These are phyloP conservation scores for Galerucella nymphaeae DNA, from an alignment of 2,888 invertebrate genomes.

Conservation along the genomic window DNA sequence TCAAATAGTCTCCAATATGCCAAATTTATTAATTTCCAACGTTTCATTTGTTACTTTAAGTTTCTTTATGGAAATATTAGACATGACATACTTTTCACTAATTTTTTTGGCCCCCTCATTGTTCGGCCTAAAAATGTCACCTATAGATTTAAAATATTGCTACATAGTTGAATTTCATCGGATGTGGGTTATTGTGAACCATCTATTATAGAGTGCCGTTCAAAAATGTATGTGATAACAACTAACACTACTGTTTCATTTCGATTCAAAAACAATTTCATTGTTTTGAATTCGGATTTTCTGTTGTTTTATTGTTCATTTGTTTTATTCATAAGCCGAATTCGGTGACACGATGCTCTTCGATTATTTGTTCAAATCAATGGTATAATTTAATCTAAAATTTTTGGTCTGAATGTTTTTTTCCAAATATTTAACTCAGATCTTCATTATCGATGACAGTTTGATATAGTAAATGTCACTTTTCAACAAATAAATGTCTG, in stretches of 20 bases:
- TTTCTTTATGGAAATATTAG: no score
- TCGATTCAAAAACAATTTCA: slow-evolving; percentile 1
- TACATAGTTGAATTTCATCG: not conserved
- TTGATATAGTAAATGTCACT: no score
- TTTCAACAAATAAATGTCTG: no score
- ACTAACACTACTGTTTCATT: not conserved
- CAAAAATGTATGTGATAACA: not conserved
- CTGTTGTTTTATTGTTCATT: not conserved
- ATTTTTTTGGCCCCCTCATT: not conserved
- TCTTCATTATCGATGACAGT: no score
- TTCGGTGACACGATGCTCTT: not conserved
- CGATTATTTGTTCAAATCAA: not conserved
- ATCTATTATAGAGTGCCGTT: not conserved
- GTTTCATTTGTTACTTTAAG: no score
- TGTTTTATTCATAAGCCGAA: not conserved
- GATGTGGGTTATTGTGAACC: not conserved
- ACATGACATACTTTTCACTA: not conserved
- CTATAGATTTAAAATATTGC: not conserved
- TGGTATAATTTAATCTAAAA: no score
- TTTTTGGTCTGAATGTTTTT: no score
- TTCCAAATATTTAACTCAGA: no score
- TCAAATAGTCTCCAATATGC: no score
- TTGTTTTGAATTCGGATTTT: not conserved
- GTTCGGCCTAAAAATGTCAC: not conserved
- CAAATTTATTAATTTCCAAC: no score